A percentile compares a stretch with the other conserved stretches of the same genome.
Evolutionary conservation across 2,113 vertebrate genomes (phyloP).

Genomic region (Carassius auratus): DNA sequence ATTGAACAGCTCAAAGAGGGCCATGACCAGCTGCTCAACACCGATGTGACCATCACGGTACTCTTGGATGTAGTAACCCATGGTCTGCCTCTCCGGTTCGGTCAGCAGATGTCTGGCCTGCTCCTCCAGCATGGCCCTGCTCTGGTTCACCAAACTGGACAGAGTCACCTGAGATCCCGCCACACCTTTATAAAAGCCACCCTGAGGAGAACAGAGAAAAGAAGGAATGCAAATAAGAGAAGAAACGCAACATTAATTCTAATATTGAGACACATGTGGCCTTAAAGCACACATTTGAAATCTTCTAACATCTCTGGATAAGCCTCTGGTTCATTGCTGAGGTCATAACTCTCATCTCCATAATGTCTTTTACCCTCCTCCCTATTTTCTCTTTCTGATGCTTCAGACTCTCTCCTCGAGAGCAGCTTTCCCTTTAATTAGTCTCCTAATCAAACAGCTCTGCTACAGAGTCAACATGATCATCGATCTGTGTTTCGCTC

Average conservation of each 20-base stretch:
- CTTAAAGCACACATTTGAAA: not conserved
- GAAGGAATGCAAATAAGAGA: not conserved
- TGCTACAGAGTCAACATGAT: slow-evolving; percentile 50
- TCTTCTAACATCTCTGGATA: not conserved
- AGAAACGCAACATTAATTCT: not conserved
- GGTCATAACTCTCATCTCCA: slow-evolving; percentile 26
- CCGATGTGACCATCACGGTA: slow-evolving; percentile 86
- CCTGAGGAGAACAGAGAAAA: slow-evolving; percentile 66
- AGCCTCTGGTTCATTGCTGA: slow-evolving; percentile 3
- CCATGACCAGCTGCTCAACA: slow-evolving; percentile 88
- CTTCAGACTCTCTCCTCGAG: slow-evolving; percentile 32
- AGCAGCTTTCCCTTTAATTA: slow-evolving; percentile 63
- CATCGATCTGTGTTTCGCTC: slow-evolving; percentile 1
- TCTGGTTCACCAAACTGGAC: slow-evolving; percentile 93
- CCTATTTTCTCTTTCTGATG: slow-evolving; percentile 5
- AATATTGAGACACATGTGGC: not conserved
- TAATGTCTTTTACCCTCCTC: not conserved
- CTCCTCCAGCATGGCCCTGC: slow-evolving; percentile 88
- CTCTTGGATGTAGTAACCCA: slow-evolving; percentile 95
- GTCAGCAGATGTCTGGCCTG: slow-evolving; percentile 90
- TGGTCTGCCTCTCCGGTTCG: slow-evolving; percentile 84
- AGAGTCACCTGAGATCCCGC: slow-evolving; percentile 94
- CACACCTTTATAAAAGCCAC: slow-evolving; percentile 88
- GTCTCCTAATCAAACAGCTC: slow-evolving; percentile 66
- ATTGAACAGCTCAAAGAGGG: slow-evolving; percentile 93